Evolutionary conservation across 2,113 vertebrate genomes (phyloP).

Genomic region (Pimephales promelas): DNA sequence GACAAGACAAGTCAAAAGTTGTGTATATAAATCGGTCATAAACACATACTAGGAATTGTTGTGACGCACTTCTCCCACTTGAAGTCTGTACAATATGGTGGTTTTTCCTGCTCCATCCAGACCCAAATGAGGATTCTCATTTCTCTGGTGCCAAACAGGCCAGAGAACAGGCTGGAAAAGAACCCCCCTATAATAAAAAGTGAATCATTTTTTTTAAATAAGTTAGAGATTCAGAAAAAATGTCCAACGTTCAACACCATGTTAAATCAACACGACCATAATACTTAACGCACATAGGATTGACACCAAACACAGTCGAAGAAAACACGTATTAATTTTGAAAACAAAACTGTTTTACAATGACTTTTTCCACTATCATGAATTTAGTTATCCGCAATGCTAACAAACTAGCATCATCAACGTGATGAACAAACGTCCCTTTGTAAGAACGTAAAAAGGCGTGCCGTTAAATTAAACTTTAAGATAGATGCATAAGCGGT

Average conservation of each 20-base stretch:
- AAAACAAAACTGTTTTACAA: not conserved
- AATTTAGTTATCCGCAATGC: not conserved
- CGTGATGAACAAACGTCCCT: not conserved
- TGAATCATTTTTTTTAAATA: not conserved
- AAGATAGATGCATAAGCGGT: too few species aligned
- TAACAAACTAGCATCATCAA: not conserved
- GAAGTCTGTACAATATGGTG: conserved; percentile 94
- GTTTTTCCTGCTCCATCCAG: conserved; percentile 97
- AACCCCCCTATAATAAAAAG: conserved; percentile 83
- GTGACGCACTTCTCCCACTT: conserved; percentile 98
- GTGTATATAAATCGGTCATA: not conserved
- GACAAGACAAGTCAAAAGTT: too few species aligned
- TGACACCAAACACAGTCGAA: not conserved
- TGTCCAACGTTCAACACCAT: not conserved
- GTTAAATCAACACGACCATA: not conserved
- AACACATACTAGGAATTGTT: conserved; percentile 93
- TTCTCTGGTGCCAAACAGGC: conserved; percentile 94
- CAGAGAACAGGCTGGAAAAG: conserved; percentile 94
- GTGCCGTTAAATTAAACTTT: not conserved
- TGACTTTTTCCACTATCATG: not conserved
- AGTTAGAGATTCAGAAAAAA: too few species aligned
- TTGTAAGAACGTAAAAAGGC: not conserved
- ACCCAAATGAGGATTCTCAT: conserved; percentile 99
- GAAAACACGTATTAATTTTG: not conserved
- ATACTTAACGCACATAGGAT: too few species aligned